Percentiles rank a stretch among this genome's conserved stretches.
Conservation (phyloP, 2,888 invertebrate genomes). For the Drosophila prolongata region DNA sequence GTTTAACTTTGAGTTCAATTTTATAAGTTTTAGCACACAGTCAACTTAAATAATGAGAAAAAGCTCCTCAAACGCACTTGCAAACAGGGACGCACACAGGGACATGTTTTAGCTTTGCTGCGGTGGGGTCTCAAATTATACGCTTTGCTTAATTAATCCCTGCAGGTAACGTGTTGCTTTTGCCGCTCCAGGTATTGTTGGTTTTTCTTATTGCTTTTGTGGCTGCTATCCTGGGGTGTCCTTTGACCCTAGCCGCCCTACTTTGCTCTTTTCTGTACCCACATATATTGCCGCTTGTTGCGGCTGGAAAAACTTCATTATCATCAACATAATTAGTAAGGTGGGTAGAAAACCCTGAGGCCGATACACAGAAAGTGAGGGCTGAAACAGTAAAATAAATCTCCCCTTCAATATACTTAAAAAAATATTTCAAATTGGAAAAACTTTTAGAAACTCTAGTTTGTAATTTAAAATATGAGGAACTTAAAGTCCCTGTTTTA, state of each 20-base stretch:
- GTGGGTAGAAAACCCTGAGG: conserved; percentile 5
- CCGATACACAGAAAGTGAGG: neutral
- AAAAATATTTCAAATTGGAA: too few relatives aligned
- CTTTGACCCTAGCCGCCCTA: conserved; percentile 25
- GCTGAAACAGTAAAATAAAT: too few relatives aligned
- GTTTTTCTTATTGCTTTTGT: conserved; percentile 22
- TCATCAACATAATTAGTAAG: conserved; percentile 36
- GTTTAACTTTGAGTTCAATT: neutral
- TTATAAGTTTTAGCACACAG: conserved; percentile 5
- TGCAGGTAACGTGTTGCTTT: conserved; percentile 48
- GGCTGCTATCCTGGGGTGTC: conserved; percentile 22
- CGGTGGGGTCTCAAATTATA: conserved; percentile 52
- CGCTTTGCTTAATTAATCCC: conserved; percentile 71
- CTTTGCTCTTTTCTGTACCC: conserved; percentile 17
- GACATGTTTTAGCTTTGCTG: conserved; percentile 37
- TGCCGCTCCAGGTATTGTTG: conserved; percentile 18
- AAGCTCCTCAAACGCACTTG: conserved; percentile 2
- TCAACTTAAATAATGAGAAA: conserved; percentile 15
- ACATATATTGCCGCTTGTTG: conserved; percentile 38
- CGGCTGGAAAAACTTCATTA: conserved; percentile 54
- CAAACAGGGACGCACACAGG: conserved; percentile 2
- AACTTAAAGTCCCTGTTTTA: too few relatives aligned
- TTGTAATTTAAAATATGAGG: too few relatives aligned
- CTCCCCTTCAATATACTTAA: too few relatives aligned
- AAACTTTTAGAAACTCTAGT: too few relatives aligned